Percentiles rank a stretch among this genome's conserved stretches.
Evolutionary conservation across 2,797 vertebrate genomes (phyloP).

Genomic region (Austrolebias charrua): DNA sequence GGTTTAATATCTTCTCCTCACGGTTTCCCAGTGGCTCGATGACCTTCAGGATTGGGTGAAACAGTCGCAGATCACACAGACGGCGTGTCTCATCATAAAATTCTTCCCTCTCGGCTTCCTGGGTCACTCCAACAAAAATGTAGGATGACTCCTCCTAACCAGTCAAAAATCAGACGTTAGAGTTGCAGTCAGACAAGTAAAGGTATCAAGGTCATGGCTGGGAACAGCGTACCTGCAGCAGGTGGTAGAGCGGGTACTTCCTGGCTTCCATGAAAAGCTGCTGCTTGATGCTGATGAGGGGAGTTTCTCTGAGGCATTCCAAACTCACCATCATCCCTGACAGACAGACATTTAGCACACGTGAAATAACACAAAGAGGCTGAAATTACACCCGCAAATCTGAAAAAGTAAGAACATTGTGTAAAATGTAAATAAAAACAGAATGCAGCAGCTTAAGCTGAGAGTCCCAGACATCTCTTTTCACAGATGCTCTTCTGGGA

Average conservation of each 20-base stretch:
- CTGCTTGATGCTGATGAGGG: slow-evolving; percentile 80
- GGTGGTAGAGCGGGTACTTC: slow-evolving; percentile 78
- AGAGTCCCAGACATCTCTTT: no score
- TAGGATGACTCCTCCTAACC: slow-evolving; percentile 81
- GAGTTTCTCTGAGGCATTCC: slow-evolving; percentile 82
- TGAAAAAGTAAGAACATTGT: not conserved
- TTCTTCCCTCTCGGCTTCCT: slow-evolving; percentile 83
- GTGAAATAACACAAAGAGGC: not conserved
- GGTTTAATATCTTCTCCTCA: slow-evolving; percentile 83
- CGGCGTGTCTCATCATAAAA: slow-evolving; percentile 82
- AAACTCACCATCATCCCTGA: slow-evolving; percentile 79
- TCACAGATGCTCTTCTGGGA: no score
- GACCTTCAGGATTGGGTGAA: slow-evolving; percentile 83
- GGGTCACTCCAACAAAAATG: slow-evolving; percentile 84
- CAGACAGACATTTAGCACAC: not conserved
- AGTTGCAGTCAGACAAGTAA: not conserved
- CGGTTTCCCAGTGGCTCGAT: slow-evolving; percentile 83
- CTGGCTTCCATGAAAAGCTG: slow-evolving; percentile 81
- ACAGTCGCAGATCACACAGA: slow-evolving; percentile 81
- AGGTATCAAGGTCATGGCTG: not conserved
- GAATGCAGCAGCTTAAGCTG: no score
- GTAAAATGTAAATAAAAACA: no score
- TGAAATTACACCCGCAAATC: not conserved
- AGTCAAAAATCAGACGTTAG: slow-evolving; percentile 24
- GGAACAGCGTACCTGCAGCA: slow-evolving; percentile 60